These are phyloP conservation scores for Rhabditoides inermis DNA, from an alignment of 2,888 invertebrate species.

Conservation along the genomic window DNA sequence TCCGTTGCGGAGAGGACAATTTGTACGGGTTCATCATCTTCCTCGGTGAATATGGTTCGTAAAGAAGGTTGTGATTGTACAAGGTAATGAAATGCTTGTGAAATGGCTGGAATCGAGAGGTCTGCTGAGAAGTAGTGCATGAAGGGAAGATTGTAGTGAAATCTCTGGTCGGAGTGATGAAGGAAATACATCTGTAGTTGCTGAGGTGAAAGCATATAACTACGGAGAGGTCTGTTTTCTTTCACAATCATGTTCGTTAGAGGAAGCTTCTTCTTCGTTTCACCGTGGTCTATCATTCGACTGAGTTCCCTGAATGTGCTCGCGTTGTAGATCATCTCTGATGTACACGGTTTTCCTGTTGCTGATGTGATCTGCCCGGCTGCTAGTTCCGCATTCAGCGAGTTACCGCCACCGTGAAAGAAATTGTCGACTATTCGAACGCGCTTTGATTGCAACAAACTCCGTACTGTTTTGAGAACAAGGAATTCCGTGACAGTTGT, in stretches of 20 bases:
- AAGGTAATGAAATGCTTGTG: slow-evolving; percentile 8
- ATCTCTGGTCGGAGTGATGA: slow-evolving; percentile 4
- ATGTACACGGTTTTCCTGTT: no score
- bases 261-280: neutral
- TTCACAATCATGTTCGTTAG: neutral
- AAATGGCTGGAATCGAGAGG: slow-evolving; percentile 3
- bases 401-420: no score
- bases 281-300: no score
- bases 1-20: slow-evolving; percentile 21
- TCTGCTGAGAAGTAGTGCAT: slow-evolving; percentile 13
- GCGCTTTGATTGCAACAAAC: no score
- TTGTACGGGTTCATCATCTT: slow-evolving; percentile 11
- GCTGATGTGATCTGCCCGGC: no score
- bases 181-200: slow-evolving; percentile 24
- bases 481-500: no score
- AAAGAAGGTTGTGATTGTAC: slow-evolving; percentile 15
- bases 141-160: slow-evolving; percentile 17
- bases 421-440: no score
- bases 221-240: slow-evolving; percentile 1
- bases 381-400: no score
- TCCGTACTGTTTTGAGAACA: no score
- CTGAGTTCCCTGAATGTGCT: no score
- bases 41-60: slow-evolving; percentile 8
- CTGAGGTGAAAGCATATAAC: slow-evolving; percentile 15
- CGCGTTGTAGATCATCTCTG: no score